phyloP scores from a whole-genome alignment of 2,888 invertebrate species.

The Spisula solida region DNA sequence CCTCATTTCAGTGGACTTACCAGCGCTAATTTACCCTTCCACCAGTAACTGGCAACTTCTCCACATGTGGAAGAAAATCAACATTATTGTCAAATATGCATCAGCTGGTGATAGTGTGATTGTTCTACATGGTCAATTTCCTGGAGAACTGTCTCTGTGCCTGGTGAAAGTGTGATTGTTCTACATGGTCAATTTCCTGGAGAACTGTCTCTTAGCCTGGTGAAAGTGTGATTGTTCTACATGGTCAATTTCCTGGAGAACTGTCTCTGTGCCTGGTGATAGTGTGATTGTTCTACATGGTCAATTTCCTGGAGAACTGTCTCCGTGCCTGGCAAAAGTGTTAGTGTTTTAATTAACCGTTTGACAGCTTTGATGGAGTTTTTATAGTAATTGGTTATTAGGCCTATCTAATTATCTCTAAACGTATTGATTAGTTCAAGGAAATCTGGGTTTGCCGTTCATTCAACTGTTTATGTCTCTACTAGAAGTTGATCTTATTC shows the following conservation, averaged over 20 bases:
- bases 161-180: background rate
- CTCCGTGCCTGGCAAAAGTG: background rate
- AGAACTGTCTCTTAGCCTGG: background rate
- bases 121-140: too few relatives aligned
- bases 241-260: too few relatives aligned
- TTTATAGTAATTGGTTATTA: constrained; percentile 12
- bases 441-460: background rate
- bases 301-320: background rate
- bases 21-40: too few relatives aligned
- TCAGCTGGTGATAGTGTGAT: too few relatives aligned
- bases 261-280: too few relatives aligned
- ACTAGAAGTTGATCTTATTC: background rate
- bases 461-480: background rate
- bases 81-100: too few relatives aligned
- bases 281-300: background rate
- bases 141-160: too few relatives aligned
- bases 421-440: background rate
- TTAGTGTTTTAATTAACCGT: background rate
- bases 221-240: background rate
- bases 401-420: constrained; percentile 3
- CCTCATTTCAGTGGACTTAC: too few relatives aligned
- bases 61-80: too few relatives aligned
- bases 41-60: too few relatives aligned
- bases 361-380: constrained; percentile 15
- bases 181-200: background rate